Percentiles rank a stretch among this genome's conserved stretches.
Conservation (phyloP, 2,888 invertebrate species). For the Cantharis lateralis region DNA sequence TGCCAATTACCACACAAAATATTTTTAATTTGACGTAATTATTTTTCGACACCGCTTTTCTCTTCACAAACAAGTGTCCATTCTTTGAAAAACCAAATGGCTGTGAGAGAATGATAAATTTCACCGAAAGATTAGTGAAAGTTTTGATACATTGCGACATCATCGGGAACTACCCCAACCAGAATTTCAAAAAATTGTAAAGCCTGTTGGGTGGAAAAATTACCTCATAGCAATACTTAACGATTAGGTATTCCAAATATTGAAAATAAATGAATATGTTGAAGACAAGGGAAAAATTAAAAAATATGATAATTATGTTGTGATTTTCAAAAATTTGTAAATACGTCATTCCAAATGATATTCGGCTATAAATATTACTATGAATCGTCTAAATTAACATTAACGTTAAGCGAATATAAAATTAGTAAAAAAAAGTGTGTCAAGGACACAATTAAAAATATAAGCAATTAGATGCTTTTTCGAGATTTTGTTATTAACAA, state of each 20-base stretch:
- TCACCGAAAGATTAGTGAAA: background rate
- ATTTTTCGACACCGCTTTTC: background rate
- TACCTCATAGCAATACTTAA: background rate
- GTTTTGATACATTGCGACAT: background rate
- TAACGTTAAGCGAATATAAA: constrained; percentile 10
- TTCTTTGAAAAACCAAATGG: background rate
- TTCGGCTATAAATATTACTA: background rate
- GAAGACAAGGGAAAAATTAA: too few species aligned
- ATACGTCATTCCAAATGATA: background rate
- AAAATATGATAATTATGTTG: too few species aligned
- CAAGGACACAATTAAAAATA: constrained; percentile 18
- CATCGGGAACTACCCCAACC: background rate
- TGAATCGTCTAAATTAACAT: background rate
- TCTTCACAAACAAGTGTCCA: background rate
- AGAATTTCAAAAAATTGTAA: too few species aligned
- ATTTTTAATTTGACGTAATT: background rate
- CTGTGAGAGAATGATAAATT: background rate
- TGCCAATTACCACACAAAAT: background rate
- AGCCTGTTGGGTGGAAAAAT: background rate
- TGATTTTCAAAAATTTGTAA: background rate
- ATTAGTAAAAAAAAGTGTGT: constrained; percentile 20
- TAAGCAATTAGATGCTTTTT: constrained; percentile 13
- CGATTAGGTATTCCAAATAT: too few species aligned
- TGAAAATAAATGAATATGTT: too few species aligned
- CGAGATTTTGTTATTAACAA: constrained; percentile 16